Evolutionary conservation across 2,888 invertebrate genomes (phyloP).

Genomic region (Cyrtodaria siliqua): DNA sequence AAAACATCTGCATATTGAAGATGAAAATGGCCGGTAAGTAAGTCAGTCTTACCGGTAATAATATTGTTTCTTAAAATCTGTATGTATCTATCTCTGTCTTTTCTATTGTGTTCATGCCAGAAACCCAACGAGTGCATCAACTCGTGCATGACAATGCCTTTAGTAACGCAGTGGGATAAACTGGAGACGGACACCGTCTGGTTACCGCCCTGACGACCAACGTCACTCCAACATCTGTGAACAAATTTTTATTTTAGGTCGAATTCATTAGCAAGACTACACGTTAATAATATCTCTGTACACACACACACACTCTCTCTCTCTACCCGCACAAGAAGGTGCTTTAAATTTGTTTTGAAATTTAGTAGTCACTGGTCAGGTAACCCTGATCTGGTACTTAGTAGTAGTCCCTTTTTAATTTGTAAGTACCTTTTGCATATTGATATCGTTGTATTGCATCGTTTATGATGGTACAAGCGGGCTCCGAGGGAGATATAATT

Average conservation of each 20-base stretch:
- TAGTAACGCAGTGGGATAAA: conserved; percentile 86
- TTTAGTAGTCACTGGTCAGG: no score
- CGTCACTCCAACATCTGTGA: conserved; percentile 91
- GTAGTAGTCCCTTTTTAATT: no score
- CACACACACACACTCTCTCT: no score
- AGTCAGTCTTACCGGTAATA: conserved; percentile 63
- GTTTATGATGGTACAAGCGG: no score
- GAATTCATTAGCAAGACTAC: not conserved
- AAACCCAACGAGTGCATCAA: conserved; percentile 93
- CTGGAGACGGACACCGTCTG: conserved; percentile 90
- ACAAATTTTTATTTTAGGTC: not conserved
- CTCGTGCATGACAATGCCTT: conserved; percentile 91
- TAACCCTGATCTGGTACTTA: no score
- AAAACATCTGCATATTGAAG: no score
- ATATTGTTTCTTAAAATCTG: conserved; percentile 72
- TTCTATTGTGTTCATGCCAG: conserved; percentile 93
- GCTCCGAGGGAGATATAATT: no score
- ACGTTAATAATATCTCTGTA: not conserved
- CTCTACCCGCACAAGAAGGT: no score
- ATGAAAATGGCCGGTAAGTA: no score
- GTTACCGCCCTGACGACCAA: conserved; percentile 91
- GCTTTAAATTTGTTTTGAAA: no score
- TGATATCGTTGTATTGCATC: no score
- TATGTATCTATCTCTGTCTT: conserved; percentile 92
- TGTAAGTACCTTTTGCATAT: no score